Evolutionary conservation across 2,113 vertebrate species (phyloP).

Genomic region (Bos javanicus): DNA sequence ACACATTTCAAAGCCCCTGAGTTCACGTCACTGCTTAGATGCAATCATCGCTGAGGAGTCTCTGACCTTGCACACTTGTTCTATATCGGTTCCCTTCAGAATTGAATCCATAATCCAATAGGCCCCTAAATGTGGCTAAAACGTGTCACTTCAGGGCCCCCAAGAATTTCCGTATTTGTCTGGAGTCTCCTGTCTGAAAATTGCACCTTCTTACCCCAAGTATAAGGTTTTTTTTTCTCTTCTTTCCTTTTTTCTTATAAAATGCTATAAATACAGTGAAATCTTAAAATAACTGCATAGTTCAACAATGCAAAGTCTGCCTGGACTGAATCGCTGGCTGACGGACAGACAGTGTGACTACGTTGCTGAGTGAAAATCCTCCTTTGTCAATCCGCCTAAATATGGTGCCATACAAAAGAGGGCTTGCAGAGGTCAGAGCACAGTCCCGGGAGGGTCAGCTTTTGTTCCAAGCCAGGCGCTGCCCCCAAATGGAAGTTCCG

Average conservation of each 20-base stretch:
- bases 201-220: background rate
- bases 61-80: rapidly evolving
- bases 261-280: background rate
- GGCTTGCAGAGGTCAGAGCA: no score
- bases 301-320: background rate
- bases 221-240: background rate
- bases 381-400: background rate
- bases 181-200: background rate
- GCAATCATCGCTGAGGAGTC: rapidly evolving
- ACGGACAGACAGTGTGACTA: no score
- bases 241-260: background rate
- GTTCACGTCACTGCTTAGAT: background rate
- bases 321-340: background rate
- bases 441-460: rapidly evolving
- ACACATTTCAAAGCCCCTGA: background rate
- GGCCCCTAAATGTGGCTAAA: background rate
- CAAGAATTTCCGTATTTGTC: background rate
- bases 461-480: background rate
- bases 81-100: background rate
- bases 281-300: background rate
- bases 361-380: no score
- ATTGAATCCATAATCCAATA: rapidly evolving
- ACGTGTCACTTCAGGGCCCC: rapidly evolving
- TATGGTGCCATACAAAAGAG: rapidly evolving
- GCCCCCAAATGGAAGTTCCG: rapidly evolving